phyloP scores from a whole-genome alignment of 2,888 invertebrate genomes.

The Euspilapteryx auroguttella region DNA sequence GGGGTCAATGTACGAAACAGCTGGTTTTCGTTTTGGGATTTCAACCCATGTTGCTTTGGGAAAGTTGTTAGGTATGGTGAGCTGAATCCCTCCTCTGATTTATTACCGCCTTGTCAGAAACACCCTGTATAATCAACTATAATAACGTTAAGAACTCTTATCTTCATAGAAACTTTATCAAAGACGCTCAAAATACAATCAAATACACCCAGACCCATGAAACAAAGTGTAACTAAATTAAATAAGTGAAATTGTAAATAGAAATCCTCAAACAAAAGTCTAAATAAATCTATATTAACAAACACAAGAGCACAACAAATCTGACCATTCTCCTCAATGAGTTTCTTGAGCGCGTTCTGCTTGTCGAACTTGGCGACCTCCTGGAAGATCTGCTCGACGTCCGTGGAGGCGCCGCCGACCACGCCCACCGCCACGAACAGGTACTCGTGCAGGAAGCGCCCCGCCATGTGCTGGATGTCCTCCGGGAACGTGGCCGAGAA shows the following conservation, averaged over 20 bases:
- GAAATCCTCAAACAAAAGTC: background rate
- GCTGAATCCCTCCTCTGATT: no score
- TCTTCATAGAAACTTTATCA: background rate
- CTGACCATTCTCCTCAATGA: conserved; percentile 63
- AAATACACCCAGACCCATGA: no score
- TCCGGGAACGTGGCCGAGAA: conserved; percentile 99
- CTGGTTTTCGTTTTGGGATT: no score
- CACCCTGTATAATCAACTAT: no score
- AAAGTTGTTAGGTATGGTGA: no score
- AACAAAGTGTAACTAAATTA: no score
- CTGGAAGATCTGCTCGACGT: conserved; percentile 81
- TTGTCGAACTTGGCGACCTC: conserved; percentile 75
- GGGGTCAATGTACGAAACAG: no score
- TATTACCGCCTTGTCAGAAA: no score
- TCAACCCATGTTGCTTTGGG: no score
- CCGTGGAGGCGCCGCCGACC: conserved; percentile 90
- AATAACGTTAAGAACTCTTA: background rate
- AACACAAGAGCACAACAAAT: conserved; percentile 9
- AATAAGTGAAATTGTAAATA: background rate
- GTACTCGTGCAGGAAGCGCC: conserved; percentile 75
- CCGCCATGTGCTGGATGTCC: conserved; percentile 88
- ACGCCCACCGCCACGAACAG: conserved; percentile 90
- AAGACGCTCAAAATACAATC: no score
- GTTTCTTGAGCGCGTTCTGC: conserved; percentile 69
- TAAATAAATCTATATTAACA: background rate